These are phyloP conservation scores for Lycocerus yunnanus DNA, from an alignment of 2,888 invertebrate species.

Conservation along the genomic window DNA sequence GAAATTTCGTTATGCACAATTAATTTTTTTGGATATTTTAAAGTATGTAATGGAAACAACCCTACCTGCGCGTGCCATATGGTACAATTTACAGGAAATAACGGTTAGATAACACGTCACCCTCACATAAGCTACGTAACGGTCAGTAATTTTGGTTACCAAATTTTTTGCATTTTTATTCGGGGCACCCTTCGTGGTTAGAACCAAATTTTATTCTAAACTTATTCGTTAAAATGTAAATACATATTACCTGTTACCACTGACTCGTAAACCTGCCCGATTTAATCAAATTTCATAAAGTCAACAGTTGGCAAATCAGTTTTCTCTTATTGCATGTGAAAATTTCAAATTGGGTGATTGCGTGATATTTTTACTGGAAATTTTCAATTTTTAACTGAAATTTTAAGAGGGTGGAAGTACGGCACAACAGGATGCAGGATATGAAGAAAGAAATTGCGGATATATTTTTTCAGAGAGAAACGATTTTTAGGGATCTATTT, in stretches of 20 bases:
- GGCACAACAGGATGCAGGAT: neutral
- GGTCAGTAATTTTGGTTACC: slow-evolving; percentile 8
- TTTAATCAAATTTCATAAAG: neutral
- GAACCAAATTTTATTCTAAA: neutral
- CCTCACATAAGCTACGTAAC: slow-evolving; percentile 13
- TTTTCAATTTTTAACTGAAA: neutral
- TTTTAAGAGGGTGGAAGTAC: neutral
- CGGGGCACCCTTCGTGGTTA: neutral
- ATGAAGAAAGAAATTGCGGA: neutral
- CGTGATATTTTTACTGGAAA: neutral
- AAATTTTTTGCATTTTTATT: neutral
- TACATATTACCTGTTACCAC: neutral
- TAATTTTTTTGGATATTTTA: slow-evolving; percentile 12
- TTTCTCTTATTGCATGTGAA: neutral
- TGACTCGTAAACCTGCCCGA: neutral
- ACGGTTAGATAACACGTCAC: slow-evolving; percentile 26
- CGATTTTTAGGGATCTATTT: neutral
- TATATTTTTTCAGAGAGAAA: neutral
- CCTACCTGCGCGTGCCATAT: slow-evolving; percentile 29
- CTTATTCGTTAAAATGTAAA: neutral
- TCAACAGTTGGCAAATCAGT: neutral
- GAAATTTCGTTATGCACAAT: slow-evolving; percentile 24
- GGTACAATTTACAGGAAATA: slow-evolving; percentile 25
- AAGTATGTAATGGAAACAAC: slow-evolving; percentile 1
- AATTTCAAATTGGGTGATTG: neutral